Conservation (phyloP, 2,797 vertebrate genomes). For the Trematocara caparti region DNA sequence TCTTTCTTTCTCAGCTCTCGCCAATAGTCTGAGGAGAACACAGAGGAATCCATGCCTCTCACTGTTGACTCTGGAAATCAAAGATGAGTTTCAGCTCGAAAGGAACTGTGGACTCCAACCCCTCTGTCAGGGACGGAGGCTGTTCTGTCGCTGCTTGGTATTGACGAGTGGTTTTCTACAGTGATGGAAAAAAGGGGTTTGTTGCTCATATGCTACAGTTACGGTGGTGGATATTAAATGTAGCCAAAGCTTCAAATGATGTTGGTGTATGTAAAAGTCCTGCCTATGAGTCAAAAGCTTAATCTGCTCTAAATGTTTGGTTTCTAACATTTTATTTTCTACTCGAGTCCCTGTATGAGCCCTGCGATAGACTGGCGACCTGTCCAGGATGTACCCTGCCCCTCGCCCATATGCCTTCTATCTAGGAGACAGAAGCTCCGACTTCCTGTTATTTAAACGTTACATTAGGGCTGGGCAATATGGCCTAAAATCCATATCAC, state of each 20-base stretch:
- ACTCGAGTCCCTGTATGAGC: not conserved
- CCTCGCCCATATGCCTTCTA: not conserved
- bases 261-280: not conserved
- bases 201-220: not conserved
- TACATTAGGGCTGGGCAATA: not conserved
- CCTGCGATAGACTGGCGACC: not conserved
- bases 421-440: fast-evolving
- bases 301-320: not conserved
- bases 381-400: not conserved
- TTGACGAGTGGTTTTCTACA: constrained; percentile 15
- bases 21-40: constrained; percentile 18
- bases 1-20: not conserved
- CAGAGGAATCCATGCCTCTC: constrained; percentile 45
- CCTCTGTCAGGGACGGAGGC: not conserved
- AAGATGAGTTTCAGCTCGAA: constrained; percentile 33
- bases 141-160: constrained; percentile 8
- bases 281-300: not conserved
- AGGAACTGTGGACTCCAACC: not conserved
- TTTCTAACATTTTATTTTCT: not conserved
- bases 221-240: not conserved
- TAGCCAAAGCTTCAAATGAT: not conserved
- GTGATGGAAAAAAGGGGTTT: not conserved
- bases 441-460: not conserved
- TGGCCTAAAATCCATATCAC: not conserved
- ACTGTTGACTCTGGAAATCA: constrained; percentile 55